Evolutionary conservation across 2,113 vertebrate species (phyloP), one percentile per base, ranked within the genome.

Genomic region (Campylomormyrus numenius): DNA sequence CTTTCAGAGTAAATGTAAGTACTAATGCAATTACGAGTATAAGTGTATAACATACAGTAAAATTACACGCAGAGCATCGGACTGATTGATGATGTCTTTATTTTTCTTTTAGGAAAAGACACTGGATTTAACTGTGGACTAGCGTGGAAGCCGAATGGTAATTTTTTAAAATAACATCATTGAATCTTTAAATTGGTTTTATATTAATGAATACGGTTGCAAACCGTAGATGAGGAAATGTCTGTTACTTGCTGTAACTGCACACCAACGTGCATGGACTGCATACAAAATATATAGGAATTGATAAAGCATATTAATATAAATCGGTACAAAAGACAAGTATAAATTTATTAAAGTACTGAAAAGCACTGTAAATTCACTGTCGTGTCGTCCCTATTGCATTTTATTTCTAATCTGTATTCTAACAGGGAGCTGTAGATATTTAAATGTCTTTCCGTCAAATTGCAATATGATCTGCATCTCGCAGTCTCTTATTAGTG

Each of bases 91-190:
- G 19, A 85, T 85, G 39, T 48, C n/a, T 83, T 88, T 27, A 66
- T 42, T 89, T 90, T 31, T 85, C 15, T 92, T 90, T 70, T 90
- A 95, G 94, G 89, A 90, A 85, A 87, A 87, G 2, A 17, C n/a
- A 87, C 24, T 53, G 45, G n/a, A 50, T 80, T 77, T 77, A 31
- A 31, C 31, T 89, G 74, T 45, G 53, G 52, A 62, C 13, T 39
- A 24, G 1, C 19, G 42, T 83, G 46, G 66, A 89, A 80, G 53
- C 35, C 27, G n/a, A 80, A 87, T 87, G 85, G 85, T 87, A 87
- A 87, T 21, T 52, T 35, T 87, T 87, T 56, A 21, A 42, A 42
- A n/a, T 56, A 35, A 35, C 3, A 15, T 50, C n/a, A 15, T 86
- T 10, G 6, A 27, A 50, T 27, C 27, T 87, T 85, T 46, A 46